Base-by-base conservation (phyloP, 2,888 invertebrate species). In the Gandaritis pyraliata region DNA sequence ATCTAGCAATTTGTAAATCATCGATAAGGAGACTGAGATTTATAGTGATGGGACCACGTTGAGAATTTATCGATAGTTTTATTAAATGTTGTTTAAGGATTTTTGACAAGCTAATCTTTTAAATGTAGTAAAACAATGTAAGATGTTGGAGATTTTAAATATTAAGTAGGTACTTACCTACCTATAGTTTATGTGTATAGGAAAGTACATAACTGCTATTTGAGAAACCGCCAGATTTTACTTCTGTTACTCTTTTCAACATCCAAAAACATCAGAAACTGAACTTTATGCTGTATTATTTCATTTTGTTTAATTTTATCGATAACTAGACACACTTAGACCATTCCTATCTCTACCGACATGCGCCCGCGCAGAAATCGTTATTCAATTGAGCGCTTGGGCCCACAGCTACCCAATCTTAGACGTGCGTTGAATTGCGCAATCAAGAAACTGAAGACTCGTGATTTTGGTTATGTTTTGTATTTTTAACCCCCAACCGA, bases 321-420 rank as follows among this genome's bases (percentile, higher is more conserved):
- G 61, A 56, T 46, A 52, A 59, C 47, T 13, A 10, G 12, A 11
- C 36, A n/a, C 36, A 8, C 13, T 48, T 41, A 41, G 16, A 30
- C 23, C 23, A 50, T 50, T 59, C 65, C 60, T 83, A 77, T 70
- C 85, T 80, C 83, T 83, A 78, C 36, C 49, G 18, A 23, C 64
- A 64, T 70, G 73, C 73, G 75, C 71, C 64, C 67, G 73, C 73
- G 76, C 74, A 80, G 75, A 78, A 85, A 79, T 86, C 81, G 81
- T 86, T 83, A 86, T 87, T 85, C 87, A 87, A 86, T 86, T 85
- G 83, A 73, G 74, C 77, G 72, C 69, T 70, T 72, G 74, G 70
- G 67, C 82, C 33, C 77, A 80, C 82, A 85, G 81, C 79, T 69
- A 80, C 76, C 77, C 80, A 80, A 75, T 79, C 72, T 63, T 63